phyloP scores from a whole-genome alignment of 2,797 vertebrate genomes.

The Fistularia commersonii region DNA sequence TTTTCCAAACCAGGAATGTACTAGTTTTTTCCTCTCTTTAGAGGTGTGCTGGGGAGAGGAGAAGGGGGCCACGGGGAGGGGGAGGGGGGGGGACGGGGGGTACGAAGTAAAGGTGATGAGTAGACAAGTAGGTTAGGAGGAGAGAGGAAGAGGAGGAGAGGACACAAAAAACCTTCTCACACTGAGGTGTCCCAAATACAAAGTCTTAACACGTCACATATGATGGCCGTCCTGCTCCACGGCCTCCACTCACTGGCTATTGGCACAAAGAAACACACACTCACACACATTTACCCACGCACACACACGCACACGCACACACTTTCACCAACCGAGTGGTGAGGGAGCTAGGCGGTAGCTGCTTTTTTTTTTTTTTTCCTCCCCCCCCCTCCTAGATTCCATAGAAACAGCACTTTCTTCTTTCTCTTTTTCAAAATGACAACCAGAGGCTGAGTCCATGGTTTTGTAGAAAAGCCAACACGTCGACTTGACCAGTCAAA shows the following conservation, averaged over 20 bases:
- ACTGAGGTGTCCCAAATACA: slow-evolving; percentile 73
- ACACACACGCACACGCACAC: slow-evolving; percentile 27
- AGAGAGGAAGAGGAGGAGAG: slow-evolving; percentile 47
- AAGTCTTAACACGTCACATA: slow-evolving; percentile 70
- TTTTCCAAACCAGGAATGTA: slow-evolving; percentile 84
- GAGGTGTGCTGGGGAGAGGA: slow-evolving; percentile 57
- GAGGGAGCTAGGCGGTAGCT: slow-evolving; percentile 40
- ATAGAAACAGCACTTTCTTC: slow-evolving; percentile 51
- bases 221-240: slow-evolving; percentile 54
- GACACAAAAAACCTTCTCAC: slow-evolving; percentile 63
- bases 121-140: slow-evolving; percentile 37
- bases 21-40: slow-evolving; percentile 75
- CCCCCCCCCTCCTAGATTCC: slow-evolving; percentile 12
- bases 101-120: slow-evolving; percentile 44
- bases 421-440: slow-evolving; percentile 49
- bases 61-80: slow-evolving; percentile 4
- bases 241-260: slow-evolving; percentile 63
- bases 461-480: slow-evolving; percentile 30
- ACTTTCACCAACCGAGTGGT: slow-evolving; percentile 42
- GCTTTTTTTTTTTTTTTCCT: slow-evolving; percentile 23
- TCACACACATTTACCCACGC: slow-evolving; percentile 17
- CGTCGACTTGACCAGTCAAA: slow-evolving; percentile 48
- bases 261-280: slow-evolving; percentile 73
- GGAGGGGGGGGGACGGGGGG: slow-evolving; percentile 1
- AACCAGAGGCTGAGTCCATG: slow-evolving; percentile 39